Base-by-base conservation (phyloP, 2,888 invertebrate genomes). In the Melolontha melolontha region DNA sequence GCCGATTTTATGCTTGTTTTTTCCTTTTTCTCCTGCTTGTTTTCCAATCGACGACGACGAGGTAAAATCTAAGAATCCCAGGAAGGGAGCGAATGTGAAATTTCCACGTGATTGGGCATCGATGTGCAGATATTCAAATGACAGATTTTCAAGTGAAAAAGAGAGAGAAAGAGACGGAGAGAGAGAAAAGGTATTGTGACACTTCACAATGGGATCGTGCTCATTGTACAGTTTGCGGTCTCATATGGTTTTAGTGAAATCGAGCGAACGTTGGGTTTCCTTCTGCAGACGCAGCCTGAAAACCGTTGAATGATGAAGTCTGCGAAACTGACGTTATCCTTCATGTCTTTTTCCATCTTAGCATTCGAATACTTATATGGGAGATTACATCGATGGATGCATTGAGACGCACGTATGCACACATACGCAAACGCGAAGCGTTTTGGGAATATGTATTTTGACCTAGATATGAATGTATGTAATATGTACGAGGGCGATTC, bases 201-300 rank as follows among this genome's bases (percentile, higher is more conserved):
- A 59, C 59, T 59, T 47, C 29, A 59, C 59, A 59, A 59, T 59
- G 47, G 59, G 59, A 42, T 59, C 59, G 59, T 59, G 59, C 44
- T 59, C 59, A 44, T 50, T 62, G 64, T 64, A 27, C 44, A 44
- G 59, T 44, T 59, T 59, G 59, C 59, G 59, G 66, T 65, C 68
- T 67, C 69, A 69, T 66, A 72, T 72, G 70, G 70, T 70, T 68
- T 70, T 72, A 69, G 67, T 69, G 67, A 70, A 70, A 71, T 71
- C 68, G 71, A 68, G 71, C 64, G 59, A 59, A 44, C 59, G 59
- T 44, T 14, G 59, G 10, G 34, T 34, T 34, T 34, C 34, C 34
- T 34, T 8, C 55, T 70, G 66, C 68, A 22, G 42, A 40, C 66
- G 27, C 44, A 42, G 44, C 27, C 44, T 29, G 59, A 34, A 44